Percentiles rank a stretch among this genome's conserved stretches.
phyloP scores from a whole-genome alignment of 2,888 invertebrate species.

The Rhingia campestris region DNA sequence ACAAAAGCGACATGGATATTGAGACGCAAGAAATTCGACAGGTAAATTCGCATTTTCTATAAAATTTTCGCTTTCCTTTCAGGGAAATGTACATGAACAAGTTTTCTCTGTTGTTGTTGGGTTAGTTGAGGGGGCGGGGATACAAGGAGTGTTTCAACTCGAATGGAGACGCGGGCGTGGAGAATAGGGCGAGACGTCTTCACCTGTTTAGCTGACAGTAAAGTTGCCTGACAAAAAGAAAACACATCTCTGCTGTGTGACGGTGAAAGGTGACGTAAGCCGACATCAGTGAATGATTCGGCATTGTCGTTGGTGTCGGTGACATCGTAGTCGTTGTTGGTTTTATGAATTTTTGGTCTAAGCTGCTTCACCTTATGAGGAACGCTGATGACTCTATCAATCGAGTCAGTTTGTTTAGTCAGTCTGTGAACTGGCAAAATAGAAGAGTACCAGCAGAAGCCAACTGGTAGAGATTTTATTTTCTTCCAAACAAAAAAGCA shows the following conservation, averaged over 20 bases:
- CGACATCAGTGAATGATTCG: conserved; percentile 56
- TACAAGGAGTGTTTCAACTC: not conserved
- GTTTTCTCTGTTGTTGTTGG: conserved; percentile 3
- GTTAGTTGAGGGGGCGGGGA: not conserved
- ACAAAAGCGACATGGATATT: conserved; percentile 78
- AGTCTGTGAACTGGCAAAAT: conserved; percentile 1
- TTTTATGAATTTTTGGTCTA: conserved; percentile 38
- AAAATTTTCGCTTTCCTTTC: conserved; percentile 28
- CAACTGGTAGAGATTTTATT: no score
- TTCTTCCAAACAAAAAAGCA: conserved; percentile 17
- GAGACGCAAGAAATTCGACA: conserved; percentile 82
- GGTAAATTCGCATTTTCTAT: conserved; percentile 76
- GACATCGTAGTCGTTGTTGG: conserved; percentile 24
- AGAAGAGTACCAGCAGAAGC: not conserved
- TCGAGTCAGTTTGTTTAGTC: conserved; percentile 32
- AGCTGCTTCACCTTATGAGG: conserved; percentile 51
- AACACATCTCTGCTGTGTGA: conserved; percentile 24
- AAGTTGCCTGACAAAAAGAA: conserved; percentile 15
- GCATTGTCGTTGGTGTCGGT: conserved; percentile 23
- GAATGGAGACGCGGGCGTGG: conserved; percentile 2
- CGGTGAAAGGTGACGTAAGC: conserved; percentile 59
- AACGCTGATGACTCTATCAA: conserved; percentile 35
- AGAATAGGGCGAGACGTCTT: conserved; percentile 38
- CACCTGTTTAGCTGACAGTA: conserved; percentile 44
- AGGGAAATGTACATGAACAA: conserved; percentile 11